Conservation (phyloP, 2,888 invertebrate genomes). For the Limnephilus auricula region DNA sequence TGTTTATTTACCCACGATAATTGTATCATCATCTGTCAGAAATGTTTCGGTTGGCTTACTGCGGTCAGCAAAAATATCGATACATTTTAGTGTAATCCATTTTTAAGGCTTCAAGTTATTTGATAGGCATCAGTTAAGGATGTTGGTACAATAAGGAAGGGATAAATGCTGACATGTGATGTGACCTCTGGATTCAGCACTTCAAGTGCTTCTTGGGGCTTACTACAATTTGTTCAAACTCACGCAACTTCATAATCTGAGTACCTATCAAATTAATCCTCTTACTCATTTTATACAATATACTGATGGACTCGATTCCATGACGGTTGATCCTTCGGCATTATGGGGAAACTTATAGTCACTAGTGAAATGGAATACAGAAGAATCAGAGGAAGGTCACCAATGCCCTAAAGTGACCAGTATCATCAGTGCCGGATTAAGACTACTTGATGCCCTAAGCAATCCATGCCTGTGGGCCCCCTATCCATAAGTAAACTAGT, state of each 20-base stretch:
- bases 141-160: neutral
- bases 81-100: neutral
- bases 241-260: neutral
- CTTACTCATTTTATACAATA: neutral
- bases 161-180: constrained; percentile 3
- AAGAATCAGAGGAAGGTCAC: too few relatives aligned
- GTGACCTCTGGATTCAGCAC: constrained; percentile 1
- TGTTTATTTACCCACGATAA: neutral
- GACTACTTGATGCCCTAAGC: too few relatives aligned
- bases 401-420: too few relatives aligned
- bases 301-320: neutral
- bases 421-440: too few relatives aligned
- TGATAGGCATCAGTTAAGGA: neutral
- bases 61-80: neutral
- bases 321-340: too few relatives aligned
- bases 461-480: too few relatives aligned
- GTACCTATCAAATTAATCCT: neutral
- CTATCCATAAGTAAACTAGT: too few relatives aligned
- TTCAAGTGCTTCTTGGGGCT: neutral
- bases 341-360: too few relatives aligned
- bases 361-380: too few relatives aligned
- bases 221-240: neutral
- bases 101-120: neutral
- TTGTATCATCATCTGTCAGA: neutral
- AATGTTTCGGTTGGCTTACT: neutral